phyloP scores from a whole-genome alignment of 2,797 vertebrate genomes.

The Tolypeutes matacus region DNA sequence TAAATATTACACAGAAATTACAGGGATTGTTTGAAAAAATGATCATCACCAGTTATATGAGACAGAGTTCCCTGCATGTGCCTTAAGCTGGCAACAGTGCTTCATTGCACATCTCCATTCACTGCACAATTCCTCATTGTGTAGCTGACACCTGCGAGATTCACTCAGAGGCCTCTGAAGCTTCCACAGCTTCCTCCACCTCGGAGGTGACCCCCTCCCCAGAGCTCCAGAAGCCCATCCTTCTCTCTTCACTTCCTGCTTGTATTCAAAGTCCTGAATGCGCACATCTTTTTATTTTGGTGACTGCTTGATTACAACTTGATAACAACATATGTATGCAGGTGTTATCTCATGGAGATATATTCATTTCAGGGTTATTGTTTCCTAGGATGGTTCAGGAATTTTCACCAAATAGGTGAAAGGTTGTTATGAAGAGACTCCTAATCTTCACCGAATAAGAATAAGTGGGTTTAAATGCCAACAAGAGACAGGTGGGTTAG shows the following conservation, averaged over 20 bases:
- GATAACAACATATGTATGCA: too few species aligned
- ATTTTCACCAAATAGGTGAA: too few species aligned
- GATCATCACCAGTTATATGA: neutral
- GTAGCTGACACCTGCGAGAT: neutral
- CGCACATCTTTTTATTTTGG: too few species aligned
- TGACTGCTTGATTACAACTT: neutral
- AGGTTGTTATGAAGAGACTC: neutral
- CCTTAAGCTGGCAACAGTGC: accelerated
- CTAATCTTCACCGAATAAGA: neutral
- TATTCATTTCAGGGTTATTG: neutral
- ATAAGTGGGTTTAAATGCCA: neutral
- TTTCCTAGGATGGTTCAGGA: neutral
- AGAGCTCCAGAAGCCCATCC: too few species aligned
- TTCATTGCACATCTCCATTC: neutral
- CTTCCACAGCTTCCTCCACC: too few species aligned
- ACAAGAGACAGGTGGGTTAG: neutral
- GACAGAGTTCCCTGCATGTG: accelerated
- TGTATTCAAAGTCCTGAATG: neutral
- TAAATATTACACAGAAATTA: too few species aligned
- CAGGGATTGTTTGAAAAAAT: neutral
- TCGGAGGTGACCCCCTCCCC: neutral
- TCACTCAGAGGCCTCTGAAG: too few species aligned
- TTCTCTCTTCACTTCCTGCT: neutral
- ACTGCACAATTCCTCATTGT: too few species aligned
- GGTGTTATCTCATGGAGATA: neutral